Evolutionary conservation across 2,888 invertebrate species (phyloP).

Genomic region (Lissocephala sabroskyi): DNA sequence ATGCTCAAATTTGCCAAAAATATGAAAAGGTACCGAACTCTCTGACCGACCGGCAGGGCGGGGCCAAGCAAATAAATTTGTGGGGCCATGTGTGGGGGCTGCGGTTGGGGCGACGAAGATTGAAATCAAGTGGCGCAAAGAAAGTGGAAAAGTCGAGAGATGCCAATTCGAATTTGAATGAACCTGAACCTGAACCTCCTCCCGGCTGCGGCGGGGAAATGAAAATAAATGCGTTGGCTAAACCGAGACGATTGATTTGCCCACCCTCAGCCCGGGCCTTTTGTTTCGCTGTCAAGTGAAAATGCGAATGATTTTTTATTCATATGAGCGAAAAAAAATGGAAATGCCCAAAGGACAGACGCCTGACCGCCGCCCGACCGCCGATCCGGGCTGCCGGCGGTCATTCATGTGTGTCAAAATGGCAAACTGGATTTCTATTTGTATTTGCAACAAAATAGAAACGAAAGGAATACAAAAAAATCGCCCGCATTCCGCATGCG

Average conservation of each 20-base stretch:
- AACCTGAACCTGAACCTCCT: too few relatives aligned
- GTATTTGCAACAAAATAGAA: not conserved
- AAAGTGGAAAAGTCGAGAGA: slow-evolving; percentile 3
- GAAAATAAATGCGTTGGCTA: slow-evolving; percentile 70
- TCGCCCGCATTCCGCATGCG: slow-evolving; percentile 46
- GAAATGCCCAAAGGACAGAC: slow-evolving; percentile 5
- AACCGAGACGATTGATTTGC: slow-evolving; percentile 71
- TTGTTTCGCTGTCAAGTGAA: slow-evolving; percentile 8
- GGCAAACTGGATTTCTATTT: slow-evolving; percentile 59
- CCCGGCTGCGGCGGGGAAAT: slow-evolving; percentile 33
- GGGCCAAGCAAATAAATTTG: not conserved
- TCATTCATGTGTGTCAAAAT: slow-evolving; percentile 64
- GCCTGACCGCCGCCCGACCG: slow-evolving; percentile 10
- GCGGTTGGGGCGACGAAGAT: slow-evolving; percentile 32
- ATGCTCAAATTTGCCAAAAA: slow-evolving; percentile 64
- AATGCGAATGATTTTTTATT: slow-evolving; percentile 31
- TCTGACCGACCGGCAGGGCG: slow-evolving; percentile 30
- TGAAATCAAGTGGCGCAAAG: slow-evolving; percentile 45
- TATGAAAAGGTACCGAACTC: slow-evolving; percentile 56
- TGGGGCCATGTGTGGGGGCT: slow-evolving; percentile 14
- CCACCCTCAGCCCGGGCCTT: not conserved
- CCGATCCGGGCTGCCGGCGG: slow-evolving; percentile 34
- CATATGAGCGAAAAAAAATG: slow-evolving; percentile 32
- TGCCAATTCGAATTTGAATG: not conserved
- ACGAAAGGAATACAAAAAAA: slow-evolving; percentile 5